A percentile compares a stretch with the other conserved stretches of the same genome.
Evolutionary conservation across 92 coral and sea anemone genomes (phyloP).

Genomic region (Muricea muricata): DNA sequence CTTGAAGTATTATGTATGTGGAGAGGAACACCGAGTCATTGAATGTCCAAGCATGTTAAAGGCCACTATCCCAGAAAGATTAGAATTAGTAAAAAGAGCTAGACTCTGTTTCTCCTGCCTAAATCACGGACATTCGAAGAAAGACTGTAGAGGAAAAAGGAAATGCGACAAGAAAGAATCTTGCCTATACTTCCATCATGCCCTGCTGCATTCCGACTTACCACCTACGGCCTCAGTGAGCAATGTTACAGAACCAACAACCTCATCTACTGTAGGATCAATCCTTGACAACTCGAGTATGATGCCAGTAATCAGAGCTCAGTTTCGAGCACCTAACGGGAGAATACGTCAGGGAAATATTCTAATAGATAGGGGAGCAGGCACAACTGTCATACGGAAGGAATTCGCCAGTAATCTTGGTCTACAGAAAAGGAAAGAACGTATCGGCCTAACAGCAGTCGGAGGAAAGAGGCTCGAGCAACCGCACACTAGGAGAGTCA

Average conservation of each 20-base stretch:
- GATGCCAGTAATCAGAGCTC: too few species aligned
- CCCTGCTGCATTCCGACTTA: constrained; percentile 25
- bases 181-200: background rate
- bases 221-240: too few species aligned
- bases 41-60: background rate
- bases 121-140: background rate
- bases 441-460: constrained; percentile 48
- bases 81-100: background rate
- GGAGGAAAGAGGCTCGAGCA: constrained; percentile 25
- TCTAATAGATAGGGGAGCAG: constrained; percentile 70
- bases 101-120: constrained; percentile 38
- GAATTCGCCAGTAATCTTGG: constrained; percentile 60
- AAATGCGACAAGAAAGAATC: background rate
- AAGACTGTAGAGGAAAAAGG: background rate
- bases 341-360: too few species aligned
- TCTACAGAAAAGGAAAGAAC: constrained; percentile 47
- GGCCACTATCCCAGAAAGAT: background rate
- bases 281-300: too few species aligned
- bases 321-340: too few species aligned
- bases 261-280: too few species aligned
- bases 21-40: background rate
- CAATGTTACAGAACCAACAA: too few species aligned
- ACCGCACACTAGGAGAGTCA: background rate
- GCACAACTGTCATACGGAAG: constrained; percentile 60
- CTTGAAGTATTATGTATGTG: background rate